Evolutionary conservation across 2,888 invertebrate genomes (phyloP).

Genomic region (Hedya salicella): DNA sequence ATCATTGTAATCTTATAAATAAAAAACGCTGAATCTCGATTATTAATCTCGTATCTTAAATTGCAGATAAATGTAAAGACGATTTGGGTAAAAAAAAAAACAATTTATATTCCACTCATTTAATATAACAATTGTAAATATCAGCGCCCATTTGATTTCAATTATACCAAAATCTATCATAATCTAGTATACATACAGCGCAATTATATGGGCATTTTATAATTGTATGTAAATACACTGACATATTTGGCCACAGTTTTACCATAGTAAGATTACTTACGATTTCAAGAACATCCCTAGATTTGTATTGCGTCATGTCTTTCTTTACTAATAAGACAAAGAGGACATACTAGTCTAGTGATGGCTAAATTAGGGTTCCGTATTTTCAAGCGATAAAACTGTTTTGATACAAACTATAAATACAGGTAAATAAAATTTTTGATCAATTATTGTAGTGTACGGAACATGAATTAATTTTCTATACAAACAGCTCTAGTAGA

Average conservation of each 20-base stretch:
- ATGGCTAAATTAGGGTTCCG: background rate
- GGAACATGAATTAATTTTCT: conserved; percentile 28
- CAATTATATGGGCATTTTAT: conserved; percentile 19
- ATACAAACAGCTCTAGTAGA: conserved; percentile 15
- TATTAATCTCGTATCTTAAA: background rate
- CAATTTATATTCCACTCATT: conserved; percentile 23
- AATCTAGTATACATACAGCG: conserved; percentile 44
- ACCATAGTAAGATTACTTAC: too few relatives aligned
- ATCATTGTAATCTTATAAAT: background rate
- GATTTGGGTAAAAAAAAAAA: background rate
- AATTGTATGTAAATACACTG: conserved; percentile 16
- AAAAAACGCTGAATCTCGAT: background rate
- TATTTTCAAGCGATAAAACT: background rate
- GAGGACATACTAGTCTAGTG: background rate
- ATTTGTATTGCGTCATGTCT: background rate
- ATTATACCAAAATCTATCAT: conserved; percentile 51
- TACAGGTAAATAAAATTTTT: conserved; percentile 4
- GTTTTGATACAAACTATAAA: conserved; percentile 22
- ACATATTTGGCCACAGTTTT: background rate
- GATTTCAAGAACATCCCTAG: background rate
- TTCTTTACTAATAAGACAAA: background rate
- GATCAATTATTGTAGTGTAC: conserved; percentile 19
- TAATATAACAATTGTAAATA: background rate
- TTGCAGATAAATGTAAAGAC: background rate
- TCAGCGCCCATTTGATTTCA: conserved; percentile 9